These are phyloP conservation scores for Calcarius ornatus DNA, from an alignment of 2,113 vertebrate species.

Conservation along the genomic window DNA sequence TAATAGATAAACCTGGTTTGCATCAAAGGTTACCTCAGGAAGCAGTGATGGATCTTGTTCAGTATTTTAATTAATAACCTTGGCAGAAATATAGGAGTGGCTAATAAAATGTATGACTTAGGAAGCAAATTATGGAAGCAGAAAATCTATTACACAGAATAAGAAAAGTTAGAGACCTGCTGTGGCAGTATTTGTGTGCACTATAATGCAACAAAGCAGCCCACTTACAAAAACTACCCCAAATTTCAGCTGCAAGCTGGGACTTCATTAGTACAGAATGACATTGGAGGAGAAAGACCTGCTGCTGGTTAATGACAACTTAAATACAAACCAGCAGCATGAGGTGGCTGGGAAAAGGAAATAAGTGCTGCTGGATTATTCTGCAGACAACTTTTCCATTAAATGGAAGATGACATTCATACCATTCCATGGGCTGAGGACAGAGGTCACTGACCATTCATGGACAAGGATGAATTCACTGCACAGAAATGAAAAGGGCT, in stretches of 20 bases:
- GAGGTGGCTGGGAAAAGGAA: not conserved
- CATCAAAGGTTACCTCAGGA: not conserved
- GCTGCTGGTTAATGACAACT: not conserved
- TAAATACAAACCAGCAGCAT: not conserved
- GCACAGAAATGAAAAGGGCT: not conserved
- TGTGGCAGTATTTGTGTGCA: not conserved
- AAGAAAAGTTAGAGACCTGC: not conserved
- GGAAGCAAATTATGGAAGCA: not conserved
- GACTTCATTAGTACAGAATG: not conserved
- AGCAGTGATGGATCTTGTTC: not conserved
- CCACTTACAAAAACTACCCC: not conserved
- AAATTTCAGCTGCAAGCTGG: not conserved
- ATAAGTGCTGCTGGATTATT: not conserved
- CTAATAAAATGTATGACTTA: constrained; percentile 4
- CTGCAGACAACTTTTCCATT: not conserved
- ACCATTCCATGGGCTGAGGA: not conserved
- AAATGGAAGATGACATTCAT: not conserved
- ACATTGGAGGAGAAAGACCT: not conserved
- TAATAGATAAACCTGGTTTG: not conserved
- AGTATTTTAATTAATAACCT: constrained; percentile 9
- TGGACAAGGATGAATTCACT: not conserved
- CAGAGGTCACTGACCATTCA: not conserved
- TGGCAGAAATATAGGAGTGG: not conserved
- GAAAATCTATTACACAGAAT: not conserved
- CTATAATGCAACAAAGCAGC: not conserved